A percentile compares a stretch with the other conserved stretches of the same genome.
phyloP scores from a whole-genome alignment of 2,797 vertebrate genomes.

The Heliangelus exortis region DNA sequence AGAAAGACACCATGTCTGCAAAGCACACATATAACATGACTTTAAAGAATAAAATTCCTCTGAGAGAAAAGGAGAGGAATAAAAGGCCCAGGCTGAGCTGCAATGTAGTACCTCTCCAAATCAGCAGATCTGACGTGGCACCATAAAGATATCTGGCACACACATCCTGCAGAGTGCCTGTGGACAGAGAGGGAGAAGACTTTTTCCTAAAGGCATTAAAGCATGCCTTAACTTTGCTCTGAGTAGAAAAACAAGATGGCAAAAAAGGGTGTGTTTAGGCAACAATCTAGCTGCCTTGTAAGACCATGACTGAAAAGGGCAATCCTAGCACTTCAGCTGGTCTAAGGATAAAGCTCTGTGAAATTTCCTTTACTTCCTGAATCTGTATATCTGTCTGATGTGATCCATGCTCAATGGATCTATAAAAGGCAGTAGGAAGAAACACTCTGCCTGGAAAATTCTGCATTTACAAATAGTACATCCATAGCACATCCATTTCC shows the following conservation, averaged over 20 bases:
- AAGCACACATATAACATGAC: neutral
- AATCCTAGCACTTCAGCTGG: neutral
- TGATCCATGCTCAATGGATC: neutral
- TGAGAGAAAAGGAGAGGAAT: neutral
- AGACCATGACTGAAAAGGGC: neutral
- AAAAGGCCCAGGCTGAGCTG: neutral
- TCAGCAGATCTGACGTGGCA: neutral
- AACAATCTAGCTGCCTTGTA: neutral
- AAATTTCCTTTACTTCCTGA: neutral
- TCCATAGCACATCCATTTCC: neutral
- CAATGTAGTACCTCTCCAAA: neutral
- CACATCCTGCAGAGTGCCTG: rapidly evolving
- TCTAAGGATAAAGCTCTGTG: neutral
- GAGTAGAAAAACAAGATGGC: neutral
- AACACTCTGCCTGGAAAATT: neutral
- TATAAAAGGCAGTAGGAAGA: neutral
- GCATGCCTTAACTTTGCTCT: neutral
- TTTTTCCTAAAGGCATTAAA: neutral
- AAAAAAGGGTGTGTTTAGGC: neutral
- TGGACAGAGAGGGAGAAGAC: neutral
- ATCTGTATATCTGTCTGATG: neutral
- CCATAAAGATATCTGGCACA: neutral
- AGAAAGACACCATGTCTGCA: neutral
- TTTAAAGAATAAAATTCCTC: neutral
- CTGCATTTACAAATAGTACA: neutral